Percentiles rank a stretch among this genome's conserved stretches.
These are phyloP conservation scores for Neotoma lepida DNA, from an alignment of 2,113 vertebrate species.

Conservation along the genomic window DNA sequence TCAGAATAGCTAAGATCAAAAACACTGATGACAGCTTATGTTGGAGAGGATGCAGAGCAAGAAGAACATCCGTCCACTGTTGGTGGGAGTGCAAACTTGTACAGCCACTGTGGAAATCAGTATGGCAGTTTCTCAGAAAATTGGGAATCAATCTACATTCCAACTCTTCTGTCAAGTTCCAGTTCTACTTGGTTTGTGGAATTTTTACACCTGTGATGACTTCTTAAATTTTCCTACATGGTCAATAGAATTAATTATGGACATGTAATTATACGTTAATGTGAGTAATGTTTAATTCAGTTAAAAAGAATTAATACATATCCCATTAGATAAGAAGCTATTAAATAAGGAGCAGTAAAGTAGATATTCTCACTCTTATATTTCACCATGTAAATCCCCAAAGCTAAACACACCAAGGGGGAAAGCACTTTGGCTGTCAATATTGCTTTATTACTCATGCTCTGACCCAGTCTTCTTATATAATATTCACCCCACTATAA, in stretches of 20 bases:
- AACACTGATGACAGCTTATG: too few relatives aligned
- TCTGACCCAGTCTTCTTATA: constrained; percentile 57
- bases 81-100: too few relatives aligned
- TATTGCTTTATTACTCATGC: constrained; percentile 52
- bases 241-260: constrained; percentile 53
- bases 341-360: constrained; percentile 66
- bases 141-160: too few relatives aligned
- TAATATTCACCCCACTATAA: constrained; percentile 61
- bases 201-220: neutral
- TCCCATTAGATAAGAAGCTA: constrained; percentile 63
- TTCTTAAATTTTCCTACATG: constrained; percentile 64
- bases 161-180: neutral
- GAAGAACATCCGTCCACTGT: too few relatives aligned
- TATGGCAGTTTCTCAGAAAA: too few relatives aligned
- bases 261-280: constrained; percentile 56
- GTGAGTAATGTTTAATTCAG: constrained; percentile 56
- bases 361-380: constrained; percentile 58
- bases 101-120: too few relatives aligned
- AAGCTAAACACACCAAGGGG: constrained; percentile 62
- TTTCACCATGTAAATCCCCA: constrained; percentile 38
- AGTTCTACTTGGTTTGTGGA: constrained; percentile 46
- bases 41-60: too few relatives aligned
- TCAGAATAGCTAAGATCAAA: too few relatives aligned
- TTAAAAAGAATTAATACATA: constrained; percentile 69
- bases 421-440: constrained; percentile 56